phyloP scores from a whole-genome alignment of 2,797 vertebrate species.

The Cuculus canorus region DNA sequence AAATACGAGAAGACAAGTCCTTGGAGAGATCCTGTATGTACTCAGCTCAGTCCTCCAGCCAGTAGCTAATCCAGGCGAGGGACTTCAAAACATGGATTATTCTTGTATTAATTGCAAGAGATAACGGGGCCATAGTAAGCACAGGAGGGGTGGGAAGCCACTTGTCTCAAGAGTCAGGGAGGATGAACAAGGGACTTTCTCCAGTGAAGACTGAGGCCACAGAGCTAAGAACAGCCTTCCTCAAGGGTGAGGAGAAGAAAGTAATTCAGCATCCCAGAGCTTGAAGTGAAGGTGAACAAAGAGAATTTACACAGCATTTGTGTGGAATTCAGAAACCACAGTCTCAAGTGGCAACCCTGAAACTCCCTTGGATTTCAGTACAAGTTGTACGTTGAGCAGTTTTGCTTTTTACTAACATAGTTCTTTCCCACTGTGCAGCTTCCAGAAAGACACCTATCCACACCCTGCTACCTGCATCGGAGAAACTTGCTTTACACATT shows the following conservation, averaged over 20 bases:
- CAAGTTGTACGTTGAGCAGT: background rate
- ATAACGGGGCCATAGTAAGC: background rate
- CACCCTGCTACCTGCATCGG: rapidly evolving
- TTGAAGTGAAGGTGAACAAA: background rate
- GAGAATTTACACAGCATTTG: background rate
- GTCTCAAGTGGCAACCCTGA: background rate
- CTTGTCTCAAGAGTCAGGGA: background rate
- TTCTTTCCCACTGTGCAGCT: too few species aligned
- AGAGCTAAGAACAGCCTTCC: background rate
- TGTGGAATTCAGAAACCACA: background rate
- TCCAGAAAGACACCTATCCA: background rate
- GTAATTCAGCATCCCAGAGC: background rate
- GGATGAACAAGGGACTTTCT: background rate
- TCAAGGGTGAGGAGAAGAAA: background rate
- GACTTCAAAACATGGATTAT: conserved; percentile 55
- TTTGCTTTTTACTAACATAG: background rate
- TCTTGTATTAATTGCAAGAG: conserved; percentile 34
- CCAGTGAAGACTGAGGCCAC: background rate
- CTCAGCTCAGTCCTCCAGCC: conserved; percentile 52
- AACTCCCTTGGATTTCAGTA: background rate
- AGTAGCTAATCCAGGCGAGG: conserved; percentile 61
- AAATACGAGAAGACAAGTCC: conserved; percentile 68
- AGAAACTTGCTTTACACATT: background rate
- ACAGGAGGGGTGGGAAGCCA: background rate
- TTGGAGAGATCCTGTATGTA: conserved; percentile 53